These are phyloP conservation scores for Agelaius tricolor DNA, from an alignment of 2,113 vertebrate genomes.

Conservation along the genomic window DNA sequence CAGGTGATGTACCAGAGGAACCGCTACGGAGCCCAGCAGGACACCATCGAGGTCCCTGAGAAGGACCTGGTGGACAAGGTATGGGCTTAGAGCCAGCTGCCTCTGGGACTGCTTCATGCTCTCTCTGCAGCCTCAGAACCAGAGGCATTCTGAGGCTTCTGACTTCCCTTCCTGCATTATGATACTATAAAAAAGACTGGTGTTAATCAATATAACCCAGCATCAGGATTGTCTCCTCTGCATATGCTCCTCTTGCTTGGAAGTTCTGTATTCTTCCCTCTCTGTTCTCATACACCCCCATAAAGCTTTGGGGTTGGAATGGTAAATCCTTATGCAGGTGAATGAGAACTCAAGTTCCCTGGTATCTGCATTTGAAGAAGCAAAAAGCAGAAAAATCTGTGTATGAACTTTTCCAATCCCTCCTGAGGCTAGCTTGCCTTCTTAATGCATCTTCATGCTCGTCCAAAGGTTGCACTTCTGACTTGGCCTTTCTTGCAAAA, in stretches of 20 bases:
- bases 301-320: neutral
- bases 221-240: neutral
- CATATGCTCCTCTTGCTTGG: neutral
- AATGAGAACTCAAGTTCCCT: neutral
- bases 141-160: neutral
- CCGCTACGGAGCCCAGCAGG: slow-evolving; percentile 91
- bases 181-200: neutral
- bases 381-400: neutral
- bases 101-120: neutral
- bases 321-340: neutral
- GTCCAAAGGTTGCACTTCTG: neutral
- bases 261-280: neutral
- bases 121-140: neutral
- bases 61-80: slow-evolving; percentile 96
- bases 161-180: neutral
- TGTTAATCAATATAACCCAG: neutral
- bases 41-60: slow-evolving; percentile 88
- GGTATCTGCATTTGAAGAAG: neutral
- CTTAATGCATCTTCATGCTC: neutral
- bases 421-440: neutral
- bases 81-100: neutral
- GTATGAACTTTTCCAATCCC: neutral
- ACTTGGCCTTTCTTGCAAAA: neutral
- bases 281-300: neutral
- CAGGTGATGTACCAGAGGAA: slow-evolving; percentile 93